Base-by-base conservation (phyloP, 2,888 invertebrate genomes). In the Apodemia hepburni region DNA sequence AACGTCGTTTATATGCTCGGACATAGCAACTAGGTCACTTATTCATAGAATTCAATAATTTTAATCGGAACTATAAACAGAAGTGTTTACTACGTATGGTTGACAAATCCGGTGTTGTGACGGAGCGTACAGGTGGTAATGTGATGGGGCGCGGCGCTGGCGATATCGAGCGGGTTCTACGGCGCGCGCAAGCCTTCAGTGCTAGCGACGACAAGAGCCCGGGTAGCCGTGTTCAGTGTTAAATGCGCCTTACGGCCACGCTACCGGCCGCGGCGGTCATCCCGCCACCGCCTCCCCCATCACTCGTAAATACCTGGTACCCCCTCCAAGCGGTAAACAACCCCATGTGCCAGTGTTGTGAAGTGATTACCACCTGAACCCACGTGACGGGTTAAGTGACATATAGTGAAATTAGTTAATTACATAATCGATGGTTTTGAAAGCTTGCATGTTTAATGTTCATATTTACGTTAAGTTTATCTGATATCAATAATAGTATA, bases 81-180 rank as follows among this genome's bases (percentile, higher is more conserved):
- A 60, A 62, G 64, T 73, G 73, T 71, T 73, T 71, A 72, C 71
- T 65, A 71, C 64, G 64, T 66, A 68, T 66, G 51, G 71, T 72
- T 68, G 74, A 73, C 71, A 69, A 71, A 78, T 79, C 81, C 79
- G 81, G 87, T 88, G 89, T 87, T 80, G 87, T 89, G 84, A 85
- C 79, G 83, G 38, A 82, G 84, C 85, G 82, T 81, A 89, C 89
- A 90, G 89, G 90, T 90, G 89, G 87, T 82, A 82, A 82, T 82
- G 78, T 79, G 51, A 18, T 22, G 82, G 87, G 87, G 88, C 85
- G 89, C 85, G 87, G 76, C 73, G 73, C 61, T 51, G 51, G 51
- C 64, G 62, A 79, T 70, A 71, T 72, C 71, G 70, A 70, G 70
- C 75, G 78, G 73, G 65, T 68, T 76, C 72, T 71, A 75, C 75